phyloP scores from a whole-genome alignment of 2,797 vertebrate species.

The Karalla daura region DNA sequence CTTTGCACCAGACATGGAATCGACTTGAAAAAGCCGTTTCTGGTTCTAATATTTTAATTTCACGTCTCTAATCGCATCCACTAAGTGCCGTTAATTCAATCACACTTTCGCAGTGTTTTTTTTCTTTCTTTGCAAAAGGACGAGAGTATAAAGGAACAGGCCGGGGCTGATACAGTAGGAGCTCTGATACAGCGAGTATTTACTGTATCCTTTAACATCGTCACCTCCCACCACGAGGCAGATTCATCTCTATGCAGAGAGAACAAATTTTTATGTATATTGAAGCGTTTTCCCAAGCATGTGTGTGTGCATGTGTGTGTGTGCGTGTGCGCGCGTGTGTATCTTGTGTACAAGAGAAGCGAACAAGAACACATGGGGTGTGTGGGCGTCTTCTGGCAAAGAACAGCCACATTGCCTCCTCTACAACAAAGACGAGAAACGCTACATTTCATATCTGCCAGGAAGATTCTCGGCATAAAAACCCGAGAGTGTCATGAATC shows the following conservation, averaged over 20 bases:
- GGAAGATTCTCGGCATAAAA: constrained; percentile 45
- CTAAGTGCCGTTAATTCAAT: not conserved
- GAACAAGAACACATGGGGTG: constrained; percentile 77
- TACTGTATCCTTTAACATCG: constrained; percentile 25
- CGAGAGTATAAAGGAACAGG: not conserved
- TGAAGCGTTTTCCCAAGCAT: constrained; percentile 17
- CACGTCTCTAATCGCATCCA: not conserved
- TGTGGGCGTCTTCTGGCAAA: constrained; percentile 81
- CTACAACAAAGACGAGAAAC: constrained; percentile 72
- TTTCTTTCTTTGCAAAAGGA: not conserved
- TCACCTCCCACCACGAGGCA: constrained; percentile 21
- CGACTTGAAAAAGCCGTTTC: no score
- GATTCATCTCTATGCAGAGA: constrained; percentile 21
- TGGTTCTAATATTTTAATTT: no score
- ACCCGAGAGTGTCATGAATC: constrained; percentile 34
- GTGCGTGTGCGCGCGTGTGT: constrained; percentile 11
- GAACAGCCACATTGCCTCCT: constrained; percentile 64
- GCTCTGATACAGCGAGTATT: constrained; percentile 4
- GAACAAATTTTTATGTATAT: constrained; percentile 39
- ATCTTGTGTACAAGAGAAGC: constrained; percentile 46
- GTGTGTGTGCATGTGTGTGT: constrained; percentile 2
- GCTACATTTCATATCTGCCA: constrained; percentile 69
- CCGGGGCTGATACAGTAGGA: not conserved
- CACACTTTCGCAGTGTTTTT: not conserved
- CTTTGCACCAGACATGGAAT: no score